Conservation (phyloP, 2,113 vertebrate species). For the Gnathonemus longibarbis region DNA sequence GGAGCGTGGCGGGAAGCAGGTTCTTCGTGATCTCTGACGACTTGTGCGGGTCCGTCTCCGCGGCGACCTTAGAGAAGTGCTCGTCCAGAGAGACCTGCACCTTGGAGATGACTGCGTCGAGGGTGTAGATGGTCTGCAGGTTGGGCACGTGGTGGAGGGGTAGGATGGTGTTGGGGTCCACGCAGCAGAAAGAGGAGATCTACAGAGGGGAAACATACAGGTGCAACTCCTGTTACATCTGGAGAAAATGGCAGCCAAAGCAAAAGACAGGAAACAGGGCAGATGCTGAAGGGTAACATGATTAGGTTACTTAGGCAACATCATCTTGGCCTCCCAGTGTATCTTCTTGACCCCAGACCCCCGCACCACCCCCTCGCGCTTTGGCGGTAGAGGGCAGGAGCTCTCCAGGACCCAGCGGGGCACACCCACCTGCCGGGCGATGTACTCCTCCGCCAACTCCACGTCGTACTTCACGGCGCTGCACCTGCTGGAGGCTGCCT, state of each 20-base stretch:
- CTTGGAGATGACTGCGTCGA: conserved; percentile 93
- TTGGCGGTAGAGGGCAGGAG: background rate
- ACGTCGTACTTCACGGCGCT: conserved; percentile 88
- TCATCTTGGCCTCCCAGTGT: background rate
- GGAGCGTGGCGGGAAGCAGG: conserved; percentile 84
- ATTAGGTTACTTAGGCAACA: background rate
- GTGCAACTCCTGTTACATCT: background rate
- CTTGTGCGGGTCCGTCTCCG: conserved; percentile 80
- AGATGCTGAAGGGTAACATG: background rate
- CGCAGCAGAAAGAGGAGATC: conserved; percentile 88
- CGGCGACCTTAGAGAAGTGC: conserved; percentile 86
- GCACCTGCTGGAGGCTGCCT: conserved; percentile 75
- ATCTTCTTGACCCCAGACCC: background rate
- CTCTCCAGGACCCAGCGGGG: background rate
- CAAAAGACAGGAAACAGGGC: background rate
- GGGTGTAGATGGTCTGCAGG: conserved; percentile 88
- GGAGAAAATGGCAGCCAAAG: background rate
- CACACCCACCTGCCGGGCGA: conserved; percentile 78
- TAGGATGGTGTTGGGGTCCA: conserved; percentile 78
- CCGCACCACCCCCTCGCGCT: background rate
- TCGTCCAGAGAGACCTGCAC: conserved; percentile 95
- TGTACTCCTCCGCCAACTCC: conserved; percentile 94
- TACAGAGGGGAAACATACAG: conserved; percentile 45
- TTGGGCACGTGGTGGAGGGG: conserved; percentile 85
- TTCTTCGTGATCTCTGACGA: conserved; percentile 92